Evolutionary conservation across 2,888 invertebrate genomes (phyloP).

Genomic region (Autographa gamma): DNA sequence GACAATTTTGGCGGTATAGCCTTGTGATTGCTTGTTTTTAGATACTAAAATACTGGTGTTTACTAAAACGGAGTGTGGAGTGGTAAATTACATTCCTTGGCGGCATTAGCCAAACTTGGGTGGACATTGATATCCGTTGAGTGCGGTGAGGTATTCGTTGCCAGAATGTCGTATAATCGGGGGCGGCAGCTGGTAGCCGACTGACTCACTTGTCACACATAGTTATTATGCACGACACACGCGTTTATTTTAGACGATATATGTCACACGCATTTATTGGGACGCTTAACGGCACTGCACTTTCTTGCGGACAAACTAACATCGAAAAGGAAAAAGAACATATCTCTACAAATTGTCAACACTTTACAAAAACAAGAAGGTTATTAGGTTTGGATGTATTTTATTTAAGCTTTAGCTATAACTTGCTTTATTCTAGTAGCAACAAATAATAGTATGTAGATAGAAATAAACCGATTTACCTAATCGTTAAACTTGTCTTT

Average conservation of each 20-base stretch:
- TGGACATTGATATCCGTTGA: slow-evolving; percentile 25
- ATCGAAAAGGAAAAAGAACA: slow-evolving; percentile 59
- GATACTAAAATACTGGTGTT: background rate
- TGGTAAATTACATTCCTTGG: slow-evolving; percentile 11
- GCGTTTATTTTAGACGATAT: slow-evolving; percentile 53
- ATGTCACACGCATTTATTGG: slow-evolving; percentile 63
- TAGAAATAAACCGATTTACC: no score
- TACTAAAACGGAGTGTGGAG: slow-evolving; percentile 3
- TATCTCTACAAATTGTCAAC: no score
- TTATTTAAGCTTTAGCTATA: no score
- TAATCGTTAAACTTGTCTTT: background rate
- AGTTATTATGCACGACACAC: slow-evolving; percentile 54
- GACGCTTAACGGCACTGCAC: slow-evolving; percentile 74
- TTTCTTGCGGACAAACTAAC: slow-evolving; percentile 67
- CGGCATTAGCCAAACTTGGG: background rate
- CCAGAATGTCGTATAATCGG: slow-evolving; percentile 33
- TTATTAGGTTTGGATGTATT: no score
- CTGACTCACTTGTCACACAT: slow-evolving; percentile 42
- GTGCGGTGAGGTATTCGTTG: slow-evolving; percentile 25
- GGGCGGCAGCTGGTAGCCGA: slow-evolving; percentile 31
- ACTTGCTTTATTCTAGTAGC: no score
- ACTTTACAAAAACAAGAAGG: no score
- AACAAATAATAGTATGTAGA: no score
- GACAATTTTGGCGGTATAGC: slow-evolving; percentile 9
- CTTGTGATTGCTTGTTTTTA: background rate